Conservation (phyloP, 2,113 vertebrate species). For the Otis tarda region DNA sequence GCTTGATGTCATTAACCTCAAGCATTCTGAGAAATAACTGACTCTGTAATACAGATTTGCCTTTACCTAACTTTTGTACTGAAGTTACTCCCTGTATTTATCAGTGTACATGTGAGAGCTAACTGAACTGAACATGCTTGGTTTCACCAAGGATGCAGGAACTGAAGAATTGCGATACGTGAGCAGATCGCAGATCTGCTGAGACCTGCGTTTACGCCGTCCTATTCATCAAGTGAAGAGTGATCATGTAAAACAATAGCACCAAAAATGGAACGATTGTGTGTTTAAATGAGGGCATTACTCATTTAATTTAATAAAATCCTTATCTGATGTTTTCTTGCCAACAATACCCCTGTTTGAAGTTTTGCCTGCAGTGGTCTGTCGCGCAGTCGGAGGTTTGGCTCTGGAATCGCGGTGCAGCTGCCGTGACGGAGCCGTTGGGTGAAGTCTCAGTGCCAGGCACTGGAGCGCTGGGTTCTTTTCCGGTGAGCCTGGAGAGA, state of each 20-base stretch:
- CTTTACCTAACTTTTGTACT: neutral
- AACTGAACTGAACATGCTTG: neutral
- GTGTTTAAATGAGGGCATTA: neutral
- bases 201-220: neutral
- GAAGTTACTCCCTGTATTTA: neutral
- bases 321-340: neutral
- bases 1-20: constrained; percentile 8
- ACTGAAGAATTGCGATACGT: neutral
- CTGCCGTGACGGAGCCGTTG: neutral
- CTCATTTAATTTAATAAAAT: neutral
- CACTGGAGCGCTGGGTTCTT: neutral
- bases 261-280: neutral
- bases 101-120: neutral
- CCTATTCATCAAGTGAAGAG: neutral
- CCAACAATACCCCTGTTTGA: neutral
- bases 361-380: neutral
- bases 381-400: neutral
- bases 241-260: neutral
- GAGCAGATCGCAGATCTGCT: neutral
- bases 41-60: neutral
- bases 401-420: neutral
- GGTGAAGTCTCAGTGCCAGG: neutral
- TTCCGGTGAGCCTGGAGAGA: neutral
- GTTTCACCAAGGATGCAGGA: neutral
- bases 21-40: neutral